These are phyloP conservation scores for Coenobita brevimanus DNA, from an alignment of 1,140 invertebrate genomes.

Conservation along the genomic window DNA sequence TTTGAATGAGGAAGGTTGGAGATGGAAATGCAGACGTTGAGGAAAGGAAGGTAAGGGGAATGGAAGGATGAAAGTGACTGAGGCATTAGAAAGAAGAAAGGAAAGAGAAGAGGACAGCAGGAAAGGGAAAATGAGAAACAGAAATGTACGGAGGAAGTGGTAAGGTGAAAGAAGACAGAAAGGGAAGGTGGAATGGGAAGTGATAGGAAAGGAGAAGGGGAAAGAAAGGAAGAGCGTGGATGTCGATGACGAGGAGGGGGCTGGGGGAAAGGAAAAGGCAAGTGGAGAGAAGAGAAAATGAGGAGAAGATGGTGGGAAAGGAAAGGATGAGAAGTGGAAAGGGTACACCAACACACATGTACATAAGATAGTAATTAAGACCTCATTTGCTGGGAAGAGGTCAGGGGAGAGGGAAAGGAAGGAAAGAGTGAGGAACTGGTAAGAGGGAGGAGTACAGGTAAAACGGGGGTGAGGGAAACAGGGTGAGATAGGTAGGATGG, in stretches of 20 bases:
- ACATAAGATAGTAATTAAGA: too few species aligned
- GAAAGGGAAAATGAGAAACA: neutral
- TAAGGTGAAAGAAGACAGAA: neutral
- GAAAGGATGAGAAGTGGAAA: neutral
- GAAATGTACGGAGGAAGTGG: neutral
- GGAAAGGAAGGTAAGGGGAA: neutral
- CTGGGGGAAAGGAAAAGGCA: neutral
- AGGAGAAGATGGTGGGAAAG: neutral
- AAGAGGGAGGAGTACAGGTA: neutral
- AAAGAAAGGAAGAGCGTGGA: neutral
- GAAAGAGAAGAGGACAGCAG: neutral
- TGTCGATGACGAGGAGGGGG: neutral
- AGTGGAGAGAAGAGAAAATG: neutral
- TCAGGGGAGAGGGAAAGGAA: neutral
- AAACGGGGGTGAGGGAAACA: neutral
- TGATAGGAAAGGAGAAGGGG: neutral
- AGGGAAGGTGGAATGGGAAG: neutral
- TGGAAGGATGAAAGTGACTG: neutral
- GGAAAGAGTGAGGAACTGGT: neutral
- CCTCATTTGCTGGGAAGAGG: neutral
- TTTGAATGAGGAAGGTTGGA: too few species aligned
- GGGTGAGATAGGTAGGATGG: neutral
- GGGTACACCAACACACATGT: too few species aligned
- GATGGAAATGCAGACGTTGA: too few species aligned
- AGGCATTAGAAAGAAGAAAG: neutral